Conservation (phyloP, 92 coral and sea anemone genomes). For the Isaurus tuberculatus region DNA sequence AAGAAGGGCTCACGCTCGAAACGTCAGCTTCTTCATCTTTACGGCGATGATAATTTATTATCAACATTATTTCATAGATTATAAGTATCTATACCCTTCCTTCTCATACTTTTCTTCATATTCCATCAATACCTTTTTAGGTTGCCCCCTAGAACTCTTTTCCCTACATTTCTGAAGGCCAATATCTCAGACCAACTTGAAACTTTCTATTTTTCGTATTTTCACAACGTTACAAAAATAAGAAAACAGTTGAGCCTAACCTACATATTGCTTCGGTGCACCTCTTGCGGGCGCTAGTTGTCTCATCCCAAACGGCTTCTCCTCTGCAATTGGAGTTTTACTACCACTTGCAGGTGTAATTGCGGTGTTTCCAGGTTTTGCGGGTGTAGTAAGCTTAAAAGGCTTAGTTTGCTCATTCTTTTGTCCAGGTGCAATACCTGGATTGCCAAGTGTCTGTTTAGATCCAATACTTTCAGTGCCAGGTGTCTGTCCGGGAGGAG, state of each 20-base stretch:
- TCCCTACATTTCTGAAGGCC: too few relatives aligned
- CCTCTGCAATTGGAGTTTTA: not conserved
- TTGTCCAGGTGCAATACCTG: slow-evolving; percentile 10
- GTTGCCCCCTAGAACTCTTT: too few relatives aligned
- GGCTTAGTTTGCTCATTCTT: slow-evolving; percentile 9
- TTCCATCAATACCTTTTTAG: too few relatives aligned
- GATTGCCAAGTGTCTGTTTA: not conserved
- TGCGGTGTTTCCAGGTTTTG: not conserved
- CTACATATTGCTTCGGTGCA: not conserved
- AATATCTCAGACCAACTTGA: too few relatives aligned
- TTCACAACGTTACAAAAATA: too few relatives aligned
- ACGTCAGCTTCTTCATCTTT: too few relatives aligned
- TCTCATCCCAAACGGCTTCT: not conserved
- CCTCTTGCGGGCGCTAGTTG: slow-evolving; percentile 14
- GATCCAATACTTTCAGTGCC: not conserved
- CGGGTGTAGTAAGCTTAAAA: not conserved
- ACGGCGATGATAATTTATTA: too few relatives aligned
- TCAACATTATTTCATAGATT: too few relatives aligned
- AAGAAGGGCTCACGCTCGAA: too few relatives aligned
- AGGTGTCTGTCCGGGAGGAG: not conserved
- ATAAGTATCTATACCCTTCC: too few relatives aligned
- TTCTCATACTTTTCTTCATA: too few relatives aligned
- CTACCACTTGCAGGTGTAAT: slow-evolving; percentile 9
- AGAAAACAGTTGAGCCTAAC: not conserved
- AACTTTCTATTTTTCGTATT: too few relatives aligned